phyloP scores from a whole-genome alignment of 2,888 invertebrate species.

The Cheilosia urbana region DNA sequence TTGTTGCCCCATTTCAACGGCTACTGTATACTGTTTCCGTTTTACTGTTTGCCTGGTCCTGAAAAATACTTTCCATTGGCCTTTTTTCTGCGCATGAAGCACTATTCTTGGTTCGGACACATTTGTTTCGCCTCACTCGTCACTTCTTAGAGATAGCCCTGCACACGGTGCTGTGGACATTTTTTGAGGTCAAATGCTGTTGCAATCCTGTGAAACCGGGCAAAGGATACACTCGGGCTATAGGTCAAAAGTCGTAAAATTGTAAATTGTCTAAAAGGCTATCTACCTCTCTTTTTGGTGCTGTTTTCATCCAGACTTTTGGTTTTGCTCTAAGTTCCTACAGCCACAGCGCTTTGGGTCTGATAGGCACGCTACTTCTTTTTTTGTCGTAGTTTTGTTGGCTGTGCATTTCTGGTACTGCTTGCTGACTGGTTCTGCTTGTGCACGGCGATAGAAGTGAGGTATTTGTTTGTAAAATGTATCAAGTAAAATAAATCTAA shows the following conservation, averaged over 20 bases:
- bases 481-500: slow-evolving; percentile 31
- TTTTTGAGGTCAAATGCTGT: slow-evolving; percentile 44
- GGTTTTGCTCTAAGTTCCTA: slow-evolving; percentile 16
- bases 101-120: slow-evolving; percentile 54
- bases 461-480: slow-evolving; percentile 31
- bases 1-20: slow-evolving; percentile 50
- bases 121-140: slow-evolving; percentile 43
- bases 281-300: slow-evolving; percentile 1
- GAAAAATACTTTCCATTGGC: slow-evolving; percentile 36
- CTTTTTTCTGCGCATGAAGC: slow-evolving; percentile 49
- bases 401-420: slow-evolving; percentile 4
- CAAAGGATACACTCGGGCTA: slow-evolving; percentile 26
- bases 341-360: background rate
- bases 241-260: slow-evolving; percentile 63
- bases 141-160: slow-evolving; percentile 46
- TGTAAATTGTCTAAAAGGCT: slow-evolving; percentile 62
- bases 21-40: slow-evolving; percentile 1
- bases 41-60: slow-evolving; percentile 13
- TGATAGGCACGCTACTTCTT: slow-evolving; percentile 9
- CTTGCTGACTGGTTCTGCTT: slow-evolving; percentile 8
- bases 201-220: slow-evolving; percentile 29
- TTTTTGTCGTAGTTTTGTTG: slow-evolving; percentile 3
- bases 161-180: slow-evolving; percentile 32
- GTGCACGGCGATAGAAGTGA: slow-evolving; percentile 6
- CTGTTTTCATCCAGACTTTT: slow-evolving; percentile 19